A percentile compares a stretch with the other conserved stretches of the same genome.
These are phyloP conservation scores for Argyrosomus regius DNA, from an alignment of 2,797 vertebrate species.

Conservation along the genomic window DNA sequence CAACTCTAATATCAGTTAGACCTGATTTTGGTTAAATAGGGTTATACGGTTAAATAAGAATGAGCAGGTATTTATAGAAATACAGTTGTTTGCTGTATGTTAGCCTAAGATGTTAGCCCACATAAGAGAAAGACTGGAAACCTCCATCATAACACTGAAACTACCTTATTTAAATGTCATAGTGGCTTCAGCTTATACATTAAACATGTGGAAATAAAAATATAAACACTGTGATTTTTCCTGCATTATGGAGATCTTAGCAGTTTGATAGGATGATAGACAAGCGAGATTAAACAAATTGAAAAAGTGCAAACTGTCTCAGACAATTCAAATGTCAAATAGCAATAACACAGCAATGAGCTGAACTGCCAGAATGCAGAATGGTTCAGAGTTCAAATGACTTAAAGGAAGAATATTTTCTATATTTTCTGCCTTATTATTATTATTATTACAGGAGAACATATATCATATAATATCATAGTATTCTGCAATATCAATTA, in stretches of 20 bases:
- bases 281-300: slow-evolving; percentile 2
- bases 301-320: not conserved
- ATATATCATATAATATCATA: not conserved
- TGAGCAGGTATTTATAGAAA: not conserved
- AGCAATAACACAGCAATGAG: not conserved
- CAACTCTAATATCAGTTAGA: not conserved
- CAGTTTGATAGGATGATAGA: not conserved
- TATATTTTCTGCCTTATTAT: not conserved
- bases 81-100: not conserved
- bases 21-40: no score
- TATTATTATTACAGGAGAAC: not conserved
- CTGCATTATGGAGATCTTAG: not conserved
- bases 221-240: not conserved
- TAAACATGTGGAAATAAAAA: not conserved
- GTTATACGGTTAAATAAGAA: no score
- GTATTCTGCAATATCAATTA: slow-evolving; percentile 4
- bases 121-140: not conserved
- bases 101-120: not conserved
- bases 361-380: not conserved
- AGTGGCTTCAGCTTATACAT: not conserved
- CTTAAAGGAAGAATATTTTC: not conserved
- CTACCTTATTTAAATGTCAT: not conserved
- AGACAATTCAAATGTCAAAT: slow-evolving; percentile 16
- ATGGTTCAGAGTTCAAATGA: slow-evolving; percentile 6
- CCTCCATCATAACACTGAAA: not conserved